Evolutionary conservation across 2,888 invertebrate genomes (phyloP).

Genomic region (Lithophane leautieri): DNA sequence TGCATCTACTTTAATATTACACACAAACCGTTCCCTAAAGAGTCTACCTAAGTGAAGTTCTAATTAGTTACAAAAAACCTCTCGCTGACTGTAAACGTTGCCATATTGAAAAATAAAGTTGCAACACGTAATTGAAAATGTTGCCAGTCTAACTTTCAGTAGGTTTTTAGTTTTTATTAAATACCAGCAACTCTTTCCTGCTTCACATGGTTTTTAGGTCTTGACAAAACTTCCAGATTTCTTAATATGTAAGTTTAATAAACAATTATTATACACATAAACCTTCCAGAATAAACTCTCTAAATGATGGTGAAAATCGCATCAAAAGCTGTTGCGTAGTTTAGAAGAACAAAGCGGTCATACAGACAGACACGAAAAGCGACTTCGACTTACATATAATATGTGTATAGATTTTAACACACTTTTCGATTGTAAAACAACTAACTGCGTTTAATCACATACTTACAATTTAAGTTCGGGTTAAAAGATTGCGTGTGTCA

Average conservation of each 20-base stretch:
- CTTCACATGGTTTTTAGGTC: no score
- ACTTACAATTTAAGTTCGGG: not conserved
- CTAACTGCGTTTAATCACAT: not conserved
- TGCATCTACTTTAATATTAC: not conserved
- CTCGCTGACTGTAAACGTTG: conserved; percentile 12
- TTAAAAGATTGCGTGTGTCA: conserved; percentile 38
- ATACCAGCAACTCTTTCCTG: not conserved
- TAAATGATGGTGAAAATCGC: no score
- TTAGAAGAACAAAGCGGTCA: no score
- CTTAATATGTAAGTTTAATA: no score
- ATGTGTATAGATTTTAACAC: not conserved
- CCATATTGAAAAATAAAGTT: conserved; percentile 29
- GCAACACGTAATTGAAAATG: conserved; percentile 30
- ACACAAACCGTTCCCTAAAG: conserved; percentile 7
- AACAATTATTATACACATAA: no score
- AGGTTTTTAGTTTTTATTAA: not conserved
- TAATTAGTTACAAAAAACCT: conserved; percentile 33
- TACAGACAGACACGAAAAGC: no score
- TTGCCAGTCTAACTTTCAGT: conserved; percentile 19
- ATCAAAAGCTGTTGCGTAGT: no score
- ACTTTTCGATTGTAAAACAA: not conserved
- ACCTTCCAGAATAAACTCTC: no score
- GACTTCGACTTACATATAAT: no score
- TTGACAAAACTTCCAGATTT: no score
- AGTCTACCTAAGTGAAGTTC: not conserved